Evolutionary conservation across 2,888 invertebrate species (phyloP).

Genomic region (Synergus japonicus): DNA sequence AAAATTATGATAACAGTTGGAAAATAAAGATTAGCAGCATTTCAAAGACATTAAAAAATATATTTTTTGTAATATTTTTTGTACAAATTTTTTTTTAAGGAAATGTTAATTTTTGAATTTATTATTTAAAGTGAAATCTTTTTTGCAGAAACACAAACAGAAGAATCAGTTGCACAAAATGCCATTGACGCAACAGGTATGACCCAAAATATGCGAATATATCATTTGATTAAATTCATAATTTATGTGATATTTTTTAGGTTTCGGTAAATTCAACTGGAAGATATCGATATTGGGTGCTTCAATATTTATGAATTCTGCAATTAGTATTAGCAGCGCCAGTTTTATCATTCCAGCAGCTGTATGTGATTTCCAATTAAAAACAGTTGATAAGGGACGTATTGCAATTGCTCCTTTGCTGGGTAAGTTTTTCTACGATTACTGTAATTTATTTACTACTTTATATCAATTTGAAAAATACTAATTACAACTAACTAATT

Average conservation of each 20-base stretch:
- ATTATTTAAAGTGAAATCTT: neutral
- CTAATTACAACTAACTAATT: too few relatives aligned
- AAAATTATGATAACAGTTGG: neutral
- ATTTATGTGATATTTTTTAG: slow-evolving; percentile 74
- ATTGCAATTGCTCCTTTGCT: slow-evolving; percentile 88
- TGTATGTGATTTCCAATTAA: slow-evolving; percentile 89
- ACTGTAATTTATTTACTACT: neutral
- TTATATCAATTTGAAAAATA: neutral
- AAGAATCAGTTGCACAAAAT: slow-evolving; percentile 22
- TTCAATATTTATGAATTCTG: slow-evolving; percentile 89
- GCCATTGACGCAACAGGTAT: slow-evolving; percentile 36
- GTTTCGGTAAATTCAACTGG: slow-evolving; percentile 91
- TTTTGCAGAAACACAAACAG: slow-evolving; percentile 30
- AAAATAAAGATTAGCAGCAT: too few relatives aligned
- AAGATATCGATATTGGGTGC: slow-evolving; percentile 87
- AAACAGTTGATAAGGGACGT: slow-evolving; percentile 88
- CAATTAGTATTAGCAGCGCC: slow-evolving; percentile 88
- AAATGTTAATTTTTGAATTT: neutral
- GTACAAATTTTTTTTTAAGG: neutral
- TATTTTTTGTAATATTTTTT: neutral
- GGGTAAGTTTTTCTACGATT: slow-evolving; percentile 76
- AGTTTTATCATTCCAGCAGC: slow-evolving; percentile 91
- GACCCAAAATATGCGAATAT: neutral
- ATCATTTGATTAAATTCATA: neutral
- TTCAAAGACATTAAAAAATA: neutral